Percentiles rank a stretch among this genome's conserved stretches.
Evolutionary conservation across 2,888 invertebrate genomes (phyloP).

Genomic region (Latrodectus hesperus): DNA sequence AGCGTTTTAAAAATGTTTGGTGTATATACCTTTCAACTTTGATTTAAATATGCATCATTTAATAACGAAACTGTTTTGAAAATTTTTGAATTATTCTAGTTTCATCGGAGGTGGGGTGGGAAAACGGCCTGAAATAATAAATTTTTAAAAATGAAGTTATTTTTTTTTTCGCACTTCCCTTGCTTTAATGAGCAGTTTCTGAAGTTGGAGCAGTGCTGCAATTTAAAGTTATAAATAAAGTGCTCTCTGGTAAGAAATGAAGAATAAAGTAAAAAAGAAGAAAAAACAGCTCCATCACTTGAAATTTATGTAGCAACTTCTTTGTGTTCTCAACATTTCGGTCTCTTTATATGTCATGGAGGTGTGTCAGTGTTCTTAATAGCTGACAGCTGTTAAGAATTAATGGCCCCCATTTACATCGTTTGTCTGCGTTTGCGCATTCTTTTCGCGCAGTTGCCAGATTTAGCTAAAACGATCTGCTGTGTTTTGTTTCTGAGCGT

Average conservation of each 20-base stretch:
- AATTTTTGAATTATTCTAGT: too few relatives aligned
- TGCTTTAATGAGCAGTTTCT: slow-evolving; percentile 1
- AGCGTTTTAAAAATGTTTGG: too few relatives aligned
- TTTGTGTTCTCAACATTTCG: slow-evolving; percentile 64
- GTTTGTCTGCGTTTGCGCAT: slow-evolving; percentile 65
- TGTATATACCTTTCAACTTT: too few relatives aligned
- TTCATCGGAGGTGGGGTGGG: too few relatives aligned
- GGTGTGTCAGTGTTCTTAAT: slow-evolving; percentile 69
- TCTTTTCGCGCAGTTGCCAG: slow-evolving; percentile 65
- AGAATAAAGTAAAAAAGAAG: slow-evolving; percentile 13
- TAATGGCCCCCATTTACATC: slow-evolving; percentile 66
- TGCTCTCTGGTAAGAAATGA: slow-evolving; percentile 20
- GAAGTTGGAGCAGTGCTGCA: slow-evolving; percentile 37
- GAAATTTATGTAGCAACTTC: slow-evolving; percentile 64
- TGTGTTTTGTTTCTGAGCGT: slow-evolving; percentile 13
- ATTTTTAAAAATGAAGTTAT: too few relatives aligned
- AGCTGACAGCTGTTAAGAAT: slow-evolving; percentile 67
- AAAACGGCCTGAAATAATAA: too few relatives aligned
- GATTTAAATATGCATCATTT: too few relatives aligned
- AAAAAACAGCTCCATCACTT: slow-evolving; percentile 59
- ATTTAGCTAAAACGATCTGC: slow-evolving; percentile 14
- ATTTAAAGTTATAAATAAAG: slow-evolving; percentile 63
- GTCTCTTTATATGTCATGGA: slow-evolving; percentile 66
- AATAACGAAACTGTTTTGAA: too few relatives aligned
- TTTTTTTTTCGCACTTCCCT: neutral